Evolutionary conservation across 2,113 vertebrate genomes (phyloP), one percentile per base, ranked within the genome.

Genomic region (Thunnus maccoyii): DNA sequence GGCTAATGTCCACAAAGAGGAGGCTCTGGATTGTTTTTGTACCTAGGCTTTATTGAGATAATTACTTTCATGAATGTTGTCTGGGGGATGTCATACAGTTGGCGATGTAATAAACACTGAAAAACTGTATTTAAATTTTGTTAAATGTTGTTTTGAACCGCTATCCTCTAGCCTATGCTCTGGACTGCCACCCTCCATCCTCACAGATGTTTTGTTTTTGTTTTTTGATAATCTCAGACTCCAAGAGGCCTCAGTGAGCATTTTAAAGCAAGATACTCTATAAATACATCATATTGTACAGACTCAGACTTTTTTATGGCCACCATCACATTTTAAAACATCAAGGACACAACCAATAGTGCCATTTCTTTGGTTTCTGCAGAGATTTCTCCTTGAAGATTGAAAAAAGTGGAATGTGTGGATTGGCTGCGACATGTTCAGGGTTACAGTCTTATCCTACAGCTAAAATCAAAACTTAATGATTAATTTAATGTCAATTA

Each of bases 1-100:
- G 92, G 94, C 94, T 82, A 93, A 92, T 91, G 94, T 95, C 94
- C 93, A 91, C 89, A 91, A 94, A 81, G 87, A 94, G 91, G 94
- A 94, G 86, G 88, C 90, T 73, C 87, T 79, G 85, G 73, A 82
- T 90, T 89, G 89, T 93, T 87, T 86, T 86, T 88, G 63, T 72
- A 86, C 82, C 83, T 69, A 58, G 88, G 86, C 86, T 86, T 90
- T 94, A 84, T 83, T 80, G 71, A 83, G 75, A 90, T 95, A 89
- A 91, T 94, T 91, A 88, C 82, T 80, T 92, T 85, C 75, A 91
- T 92, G 76, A 93, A 82, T 81, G 91, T 78, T 72, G 57, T 54
- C 82, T 54, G 11, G 27, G 3, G 80, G 61, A 44, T 82, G 83
- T 89, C 90, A 87, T 47, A 72, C 71, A 52, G 22, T 67, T 88